Conservation (phyloP, 2,797 vertebrate genomes). For the Hippoglossus hippoglossus region DNA sequence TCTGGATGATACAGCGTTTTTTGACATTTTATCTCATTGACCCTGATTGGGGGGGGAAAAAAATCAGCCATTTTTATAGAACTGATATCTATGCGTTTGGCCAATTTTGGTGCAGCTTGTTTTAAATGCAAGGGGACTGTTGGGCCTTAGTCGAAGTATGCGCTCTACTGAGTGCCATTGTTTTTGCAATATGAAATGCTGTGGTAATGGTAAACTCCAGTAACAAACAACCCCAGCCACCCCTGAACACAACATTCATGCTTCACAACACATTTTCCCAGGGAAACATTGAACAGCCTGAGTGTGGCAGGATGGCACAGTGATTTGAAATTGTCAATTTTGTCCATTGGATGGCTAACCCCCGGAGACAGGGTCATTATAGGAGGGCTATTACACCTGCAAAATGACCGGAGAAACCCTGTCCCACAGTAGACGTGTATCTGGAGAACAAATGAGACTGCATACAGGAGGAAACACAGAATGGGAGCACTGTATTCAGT, state of each 20-base stretch:
- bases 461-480: slow-evolving; percentile 8
- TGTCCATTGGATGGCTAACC: background rate
- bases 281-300: slow-evolving; percentile 21
- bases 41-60: too few relatives aligned
- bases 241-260: slow-evolving; percentile 9
- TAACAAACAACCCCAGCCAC: background rate
- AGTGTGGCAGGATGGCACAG: background rate
- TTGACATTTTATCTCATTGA: background rate
- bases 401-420: background rate
- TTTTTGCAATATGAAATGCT: background rate
- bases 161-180: too few relatives aligned
- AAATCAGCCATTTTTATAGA: too few relatives aligned
- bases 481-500: slow-evolving; percentile 28
- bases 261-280: slow-evolving; percentile 13
- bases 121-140: background rate
- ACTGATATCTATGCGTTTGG: too few relatives aligned
- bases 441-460: slow-evolving; percentile 9
- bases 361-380: background rate
- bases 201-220: background rate
- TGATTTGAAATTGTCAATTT: background rate
- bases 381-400: background rate
- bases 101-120: too few relatives aligned
- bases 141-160: too few relatives aligned
- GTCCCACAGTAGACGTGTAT: background rate
- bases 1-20: too few relatives aligned